Base-by-base conservation (phyloP, 2,888 invertebrate genomes). In the Tipula confusa region DNA sequence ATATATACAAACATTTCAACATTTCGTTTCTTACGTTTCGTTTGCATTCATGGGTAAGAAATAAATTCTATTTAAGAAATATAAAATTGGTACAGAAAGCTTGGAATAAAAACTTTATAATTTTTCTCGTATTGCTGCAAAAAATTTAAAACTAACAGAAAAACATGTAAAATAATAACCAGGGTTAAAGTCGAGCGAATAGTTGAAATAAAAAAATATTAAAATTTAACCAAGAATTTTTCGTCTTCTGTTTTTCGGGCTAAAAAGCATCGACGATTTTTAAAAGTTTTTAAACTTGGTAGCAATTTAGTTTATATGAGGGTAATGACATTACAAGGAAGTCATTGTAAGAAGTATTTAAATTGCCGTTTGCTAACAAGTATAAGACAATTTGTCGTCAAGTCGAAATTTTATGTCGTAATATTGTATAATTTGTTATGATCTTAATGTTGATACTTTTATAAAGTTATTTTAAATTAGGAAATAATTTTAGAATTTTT, bases 11-110 rank as follows among this genome's bases (percentile, higher is more conserved):
- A 64, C 9, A 64, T 43, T 43, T 43, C 43, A 6, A 43, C 43
- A 33, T 33, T 36, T 4, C 15, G n/a, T 43, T 43, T 43, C 15
- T 15, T 64, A 24, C 24, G 24, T 64, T 24, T 64, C 64, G 64
- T 64, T 64, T 64, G 64, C 64, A 64, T 64, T 64, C 24, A 24
- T 64, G 64, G 64, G 64, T 64, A 64, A 64, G 64, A 64, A 64
- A 64, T 64, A 64, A 64, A 18, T 64, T 64, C 64, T 64, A 24
- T 64, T 64, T 64, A 64, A 64, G 64, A 64, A 64, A 64, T 64
- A 24, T 24, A 24, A 24, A 64, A 64, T 64, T 64, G 64, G 64
- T 64, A 64, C 64, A 64, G 24, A 64, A 64, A 64, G 64, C 64
- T 64, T 24, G 18, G 11, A 64, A 64, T 24, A 24, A 24, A 64